Conservation (phyloP, 2,797 vertebrate species). For the Ispidina picta region DNA sequence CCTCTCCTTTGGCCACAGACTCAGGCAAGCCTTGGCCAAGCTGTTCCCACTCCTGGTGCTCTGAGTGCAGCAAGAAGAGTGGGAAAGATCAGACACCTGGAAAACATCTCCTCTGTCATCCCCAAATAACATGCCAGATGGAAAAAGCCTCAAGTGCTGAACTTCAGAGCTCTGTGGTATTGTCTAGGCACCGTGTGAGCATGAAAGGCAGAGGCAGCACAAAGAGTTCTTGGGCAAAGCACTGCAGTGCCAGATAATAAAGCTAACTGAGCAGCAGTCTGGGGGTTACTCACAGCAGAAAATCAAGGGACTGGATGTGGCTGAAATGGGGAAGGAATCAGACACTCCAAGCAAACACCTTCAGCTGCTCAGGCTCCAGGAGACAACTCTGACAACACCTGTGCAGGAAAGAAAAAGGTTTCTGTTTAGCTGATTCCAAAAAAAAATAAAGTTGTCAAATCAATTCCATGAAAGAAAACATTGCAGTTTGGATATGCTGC, state of each 20-base stretch:
- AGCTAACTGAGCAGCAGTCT: neutral
- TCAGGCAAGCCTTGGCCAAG: neutral
- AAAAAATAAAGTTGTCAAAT: neutral
- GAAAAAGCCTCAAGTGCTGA: neutral
- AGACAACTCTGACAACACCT: neutral
- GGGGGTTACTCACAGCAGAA: neutral
- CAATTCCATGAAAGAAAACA: neutral
- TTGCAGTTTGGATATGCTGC: neutral
- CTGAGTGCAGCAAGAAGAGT: neutral
- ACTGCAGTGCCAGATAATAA: neutral
- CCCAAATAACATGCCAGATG: neutral
- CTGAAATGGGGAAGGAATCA: neutral
- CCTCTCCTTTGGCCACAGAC: neutral
- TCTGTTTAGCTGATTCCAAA: neutral
- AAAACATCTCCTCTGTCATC: neutral
- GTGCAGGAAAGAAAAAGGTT: neutral
- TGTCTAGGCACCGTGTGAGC: neutral
- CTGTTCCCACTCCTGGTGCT: neutral
- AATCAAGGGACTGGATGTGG: neutral
- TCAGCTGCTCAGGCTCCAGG: neutral
- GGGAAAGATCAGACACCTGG: neutral
- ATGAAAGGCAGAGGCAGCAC: neutral
- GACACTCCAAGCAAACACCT: neutral
- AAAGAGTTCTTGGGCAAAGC: neutral
- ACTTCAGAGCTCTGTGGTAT: neutral